Evolutionary conservation across 2,113 vertebrate genomes (phyloP).

Genomic region (Dolichotis patagonum): DNA sequence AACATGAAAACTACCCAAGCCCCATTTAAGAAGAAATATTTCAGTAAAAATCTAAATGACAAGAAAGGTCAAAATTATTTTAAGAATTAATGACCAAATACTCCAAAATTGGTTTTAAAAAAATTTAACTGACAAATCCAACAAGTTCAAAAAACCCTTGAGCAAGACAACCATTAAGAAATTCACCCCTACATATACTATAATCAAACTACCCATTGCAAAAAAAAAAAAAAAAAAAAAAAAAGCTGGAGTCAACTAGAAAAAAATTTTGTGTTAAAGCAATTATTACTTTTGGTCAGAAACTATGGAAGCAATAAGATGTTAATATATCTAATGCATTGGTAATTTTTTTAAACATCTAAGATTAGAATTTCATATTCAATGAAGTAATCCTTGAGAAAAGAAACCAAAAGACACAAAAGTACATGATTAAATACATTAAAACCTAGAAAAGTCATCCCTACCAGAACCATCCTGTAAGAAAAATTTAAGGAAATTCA

Average conservation of each 20-base stretch:
- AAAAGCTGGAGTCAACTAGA: background rate
- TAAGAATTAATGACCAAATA: background rate
- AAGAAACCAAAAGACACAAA: background rate
- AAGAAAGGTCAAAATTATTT: background rate
- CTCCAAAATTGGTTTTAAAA: background rate
- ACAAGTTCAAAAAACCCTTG: background rate
- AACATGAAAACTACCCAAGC: background rate
- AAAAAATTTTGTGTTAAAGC: background rate
- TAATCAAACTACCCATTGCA: background rate
- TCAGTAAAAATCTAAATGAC: background rate
- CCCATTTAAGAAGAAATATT: background rate
- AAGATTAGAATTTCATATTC: background rate
- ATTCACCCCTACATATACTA: background rate
- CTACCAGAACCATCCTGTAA: background rate
- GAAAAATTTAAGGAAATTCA: background rate
- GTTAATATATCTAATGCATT: background rate
- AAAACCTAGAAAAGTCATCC: background rate
- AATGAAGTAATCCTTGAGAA: background rate
- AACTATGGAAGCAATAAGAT: background rate
- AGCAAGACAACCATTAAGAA: background rate
- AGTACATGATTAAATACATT: background rate
- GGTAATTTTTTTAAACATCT: background rate
- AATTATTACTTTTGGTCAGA: background rate
- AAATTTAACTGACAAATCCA: background rate
- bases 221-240: background rate